Base-by-base conservation (phyloP, 2,797 vertebrate species). In the Heteromormyrus szaboi region DNA sequence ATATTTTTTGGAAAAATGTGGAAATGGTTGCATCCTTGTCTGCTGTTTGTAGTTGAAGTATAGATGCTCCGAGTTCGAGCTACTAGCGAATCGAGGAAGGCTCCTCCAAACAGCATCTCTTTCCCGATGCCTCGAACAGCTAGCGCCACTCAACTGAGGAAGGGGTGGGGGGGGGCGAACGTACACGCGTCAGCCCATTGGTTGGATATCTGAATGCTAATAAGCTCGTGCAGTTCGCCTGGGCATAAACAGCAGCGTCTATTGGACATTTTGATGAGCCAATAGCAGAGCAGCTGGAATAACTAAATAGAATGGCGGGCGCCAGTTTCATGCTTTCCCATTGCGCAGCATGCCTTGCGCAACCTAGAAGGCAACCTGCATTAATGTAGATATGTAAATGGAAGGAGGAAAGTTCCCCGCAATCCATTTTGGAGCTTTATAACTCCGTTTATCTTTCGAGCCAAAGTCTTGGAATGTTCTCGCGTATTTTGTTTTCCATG, bases 211-310 rank as follows among this genome's bases (percentile, higher is more conserved):
- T 94, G 95, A 95, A 94, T 96, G 95, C 95, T 96, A 96, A 95
- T 95, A 95, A 96, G 96, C 96, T 97, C 96, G 96, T 97, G 97
- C 96, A 95, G 95, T 95, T 95, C 95, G 93, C 94, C 95, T 93
- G 90, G 92, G 95, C 94, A 96, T 96, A 97, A 97, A 97, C 96
- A 96, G 93, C 90, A 90, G 89, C 93, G 91, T 90, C 95, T 25
- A 98, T 98, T 97, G 97, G 97, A 93, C 94, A 95, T 48, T n/a
- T 91, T 92, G 90, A 89, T 7, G 59, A 92, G 94, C 97, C 97
- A 98, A 98, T 98, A 94, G 96, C 93, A 89, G 91, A 91, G 93
- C 92, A 91, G 92, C 91, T 89, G 91, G 93, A 94, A 92, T 93
- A 90, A 94, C 93, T 95, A 94, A 96, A 93, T 90, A 93, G 94